phyloP scores from a whole-genome alignment of 2,113 vertebrate genomes.

The Sterrhoptilus dennistouni region DNA sequence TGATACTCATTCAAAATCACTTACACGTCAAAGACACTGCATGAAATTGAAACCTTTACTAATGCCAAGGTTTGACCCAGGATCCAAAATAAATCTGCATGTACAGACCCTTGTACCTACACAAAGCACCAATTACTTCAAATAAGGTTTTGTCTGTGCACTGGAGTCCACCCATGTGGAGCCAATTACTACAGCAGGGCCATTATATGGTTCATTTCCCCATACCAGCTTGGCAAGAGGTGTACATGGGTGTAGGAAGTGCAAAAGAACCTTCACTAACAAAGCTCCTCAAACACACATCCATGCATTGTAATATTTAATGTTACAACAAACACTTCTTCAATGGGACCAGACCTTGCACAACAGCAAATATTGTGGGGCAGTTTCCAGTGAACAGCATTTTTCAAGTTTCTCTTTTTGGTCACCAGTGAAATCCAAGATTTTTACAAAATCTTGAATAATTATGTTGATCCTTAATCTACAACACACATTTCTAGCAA shows the following conservation, averaged over 20 bases:
- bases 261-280: slow-evolving; percentile 42
- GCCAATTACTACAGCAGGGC: slow-evolving; percentile 64
- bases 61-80: slow-evolving; percentile 60
- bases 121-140: slow-evolving; percentile 70
- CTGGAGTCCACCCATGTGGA: slow-evolving; percentile 64
- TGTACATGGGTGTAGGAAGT: slow-evolving; percentile 48
- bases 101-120: slow-evolving; percentile 64
- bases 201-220: slow-evolving; percentile 72
- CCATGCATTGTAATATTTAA: neutral
- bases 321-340: neutral
- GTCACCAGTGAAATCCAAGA: neutral
- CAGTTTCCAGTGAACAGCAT: neutral
- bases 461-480: neutral
- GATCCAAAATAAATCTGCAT: slow-evolving; percentile 64
- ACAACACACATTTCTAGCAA: neutral
- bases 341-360: neutral
- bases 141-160: slow-evolving; percentile 62
- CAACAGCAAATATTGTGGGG: neutral
- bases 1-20: slow-evolving; percentile 55
- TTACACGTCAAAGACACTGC: slow-evolving; percentile 58
- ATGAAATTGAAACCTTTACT: slow-evolving; percentile 61
- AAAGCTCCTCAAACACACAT: slow-evolving; percentile 20
- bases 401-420: neutral
- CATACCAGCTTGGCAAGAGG: slow-evolving; percentile 64
- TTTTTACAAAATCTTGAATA: neutral